These are phyloP conservation scores for Epinotia bilunana DNA, from an alignment of 2,888 invertebrate species.

Conservation along the genomic window DNA sequence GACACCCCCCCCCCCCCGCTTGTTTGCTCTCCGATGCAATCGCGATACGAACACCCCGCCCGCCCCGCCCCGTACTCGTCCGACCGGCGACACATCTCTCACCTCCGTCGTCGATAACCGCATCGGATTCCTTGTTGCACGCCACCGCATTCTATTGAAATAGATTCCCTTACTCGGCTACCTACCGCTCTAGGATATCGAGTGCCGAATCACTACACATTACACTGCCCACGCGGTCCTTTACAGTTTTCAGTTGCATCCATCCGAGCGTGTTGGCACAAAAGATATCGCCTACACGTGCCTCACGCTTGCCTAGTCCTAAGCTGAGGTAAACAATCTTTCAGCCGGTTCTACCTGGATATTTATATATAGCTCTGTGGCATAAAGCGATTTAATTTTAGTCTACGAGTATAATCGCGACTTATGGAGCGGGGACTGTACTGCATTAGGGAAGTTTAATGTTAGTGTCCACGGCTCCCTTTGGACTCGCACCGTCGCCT, in stretches of 20 bases:
- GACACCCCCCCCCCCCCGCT: conserved; percentile 81
- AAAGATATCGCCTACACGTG: conserved; percentile 11
- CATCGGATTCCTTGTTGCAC: conserved; percentile 83
- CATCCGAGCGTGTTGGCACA: conserved; percentile 17
- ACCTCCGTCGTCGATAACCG: conserved; percentile 82
- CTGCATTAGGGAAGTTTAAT: conserved; percentile 41
- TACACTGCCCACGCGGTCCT: conserved; percentile 34
- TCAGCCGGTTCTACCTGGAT: conserved; percentile 1
- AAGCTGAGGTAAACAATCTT: conserved; percentile 11
- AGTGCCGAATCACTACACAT: conserved; percentile 56
- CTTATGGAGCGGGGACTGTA: conserved; percentile 28
- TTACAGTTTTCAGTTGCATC: conserved; percentile 39
- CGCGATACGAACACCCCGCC: conserved; percentile 75
- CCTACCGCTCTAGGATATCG: conserved; percentile 59
- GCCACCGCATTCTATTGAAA: conserved; percentile 81
- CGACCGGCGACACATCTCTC: conserved; percentile 76
- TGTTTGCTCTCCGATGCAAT: conserved; percentile 85
- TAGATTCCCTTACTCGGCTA: conserved; percentile 71
- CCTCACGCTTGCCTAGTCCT: neutral
- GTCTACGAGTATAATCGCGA: conserved; percentile 8
- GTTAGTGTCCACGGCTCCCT: conserved; percentile 40
- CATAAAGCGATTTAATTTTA: conserved; percentile 18
- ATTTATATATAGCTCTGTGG: conserved; percentile 8
- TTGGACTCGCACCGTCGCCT: conserved; percentile 51
- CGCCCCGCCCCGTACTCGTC: conserved; percentile 56